Evolutionary conservation across 2,797 vertebrate genomes (phyloP).

Genomic region (Sardinella longiceps): DNA sequence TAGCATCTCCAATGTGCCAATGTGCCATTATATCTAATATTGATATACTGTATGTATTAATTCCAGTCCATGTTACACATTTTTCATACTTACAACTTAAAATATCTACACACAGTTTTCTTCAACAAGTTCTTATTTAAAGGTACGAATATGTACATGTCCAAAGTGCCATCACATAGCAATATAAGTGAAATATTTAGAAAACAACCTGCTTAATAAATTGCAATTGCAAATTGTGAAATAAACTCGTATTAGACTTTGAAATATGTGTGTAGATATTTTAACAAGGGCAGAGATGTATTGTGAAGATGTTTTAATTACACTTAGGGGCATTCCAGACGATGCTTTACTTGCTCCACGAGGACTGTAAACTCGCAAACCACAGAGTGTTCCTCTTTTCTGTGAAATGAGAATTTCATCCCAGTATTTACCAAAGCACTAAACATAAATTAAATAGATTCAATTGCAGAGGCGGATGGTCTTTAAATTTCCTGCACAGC

Average conservation of each 20-base stretch:
- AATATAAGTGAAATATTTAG: constrained; percentile 29
- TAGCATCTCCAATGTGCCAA: no score
- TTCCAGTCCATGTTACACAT: no score
- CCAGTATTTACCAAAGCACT: constrained; percentile 56
- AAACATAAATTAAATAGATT: constrained; percentile 19
- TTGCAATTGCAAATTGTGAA: neutral
- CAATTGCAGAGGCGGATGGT: neutral
- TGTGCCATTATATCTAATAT: no score
- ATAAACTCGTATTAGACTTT: constrained; percentile 46
- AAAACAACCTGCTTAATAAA: constrained; percentile 25
- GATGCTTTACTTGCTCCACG: constrained; percentile 56
- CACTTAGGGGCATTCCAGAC: constrained; percentile 58
- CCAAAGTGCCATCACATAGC: constrained; percentile 26
- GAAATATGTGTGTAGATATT: constrained; percentile 57
- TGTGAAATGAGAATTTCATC: constrained; percentile 65
- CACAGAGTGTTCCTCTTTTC: constrained; percentile 56
- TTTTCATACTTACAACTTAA: no score
- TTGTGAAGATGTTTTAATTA: constrained; percentile 65
- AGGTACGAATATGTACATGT: neutral
- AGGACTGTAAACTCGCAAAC: constrained; percentile 61
- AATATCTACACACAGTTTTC: no score
- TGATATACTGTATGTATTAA: no score
- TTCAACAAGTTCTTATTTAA: neutral
- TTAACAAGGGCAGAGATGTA: constrained; percentile 64
- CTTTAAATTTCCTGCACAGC: neutral